Evolutionary conservation across 2,888 invertebrate species (phyloP), one percentile per base, ranked within the genome.

Genomic region (Liopterus haemorrhoidalis): DNA sequence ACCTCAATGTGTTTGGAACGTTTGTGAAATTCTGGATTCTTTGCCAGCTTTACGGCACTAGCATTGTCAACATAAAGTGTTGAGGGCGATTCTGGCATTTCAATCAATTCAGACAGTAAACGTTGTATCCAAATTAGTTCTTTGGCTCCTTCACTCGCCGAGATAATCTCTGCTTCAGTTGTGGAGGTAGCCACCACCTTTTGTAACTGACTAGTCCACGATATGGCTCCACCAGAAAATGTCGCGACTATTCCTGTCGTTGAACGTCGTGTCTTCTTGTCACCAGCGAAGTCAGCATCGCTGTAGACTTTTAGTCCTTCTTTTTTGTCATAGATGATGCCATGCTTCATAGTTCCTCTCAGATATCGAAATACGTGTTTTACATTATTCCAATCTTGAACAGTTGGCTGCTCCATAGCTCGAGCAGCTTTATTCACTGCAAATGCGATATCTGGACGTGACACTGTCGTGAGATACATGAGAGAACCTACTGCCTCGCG

Each of bases 231-330:
- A 31, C 15, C 12, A 41, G 30, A 3, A 2, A 41, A 20, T 14
- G n/a, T 41, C 31, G 41, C 32, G 16, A 41, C 9, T 8, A 41
- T 30, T 19, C 27, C 41, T 1, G 41, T 41, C n/a, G 41, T 49
- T 22, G 35, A 49, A 19, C 31, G 30, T 36, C 46, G 37, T 19
- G 46, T 37, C 22, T n/a, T 30, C 20, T 32, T 42, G 31, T 52
- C 48, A 25, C 28, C 28, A 28, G 28, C 47, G 39, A 35, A 42
- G 35, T 51, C 49, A 4, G 48, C 43, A 33, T 51, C 50, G 25
- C 38, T 42, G 41, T 40, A 51, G 20, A 41, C 37, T 32, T 41
- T 12, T 5, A 51, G 43, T 4, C 14, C 27, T 39, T 39, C 28
- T 39, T 20, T 27, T 5, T 27, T 12, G 5, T 15, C 18, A 18